These are phyloP conservation scores for Antigone vipio DNA, from an alignment of 2,113 vertebrate species.

Conservation along the genomic window DNA sequence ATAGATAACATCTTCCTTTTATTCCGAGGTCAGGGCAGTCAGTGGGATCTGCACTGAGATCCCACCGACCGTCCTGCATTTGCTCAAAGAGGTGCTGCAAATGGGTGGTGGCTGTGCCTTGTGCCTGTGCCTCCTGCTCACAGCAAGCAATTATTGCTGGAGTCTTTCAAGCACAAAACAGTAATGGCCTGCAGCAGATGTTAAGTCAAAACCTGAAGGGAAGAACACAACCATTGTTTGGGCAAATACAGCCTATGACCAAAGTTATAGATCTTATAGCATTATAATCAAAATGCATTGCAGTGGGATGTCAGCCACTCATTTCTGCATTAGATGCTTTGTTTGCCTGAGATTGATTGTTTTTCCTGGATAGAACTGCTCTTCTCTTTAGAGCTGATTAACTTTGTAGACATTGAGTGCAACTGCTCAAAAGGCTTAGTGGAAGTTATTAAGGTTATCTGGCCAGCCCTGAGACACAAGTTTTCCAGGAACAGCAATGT, in stretches of 20 bases:
- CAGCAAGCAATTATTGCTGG: accelerated
- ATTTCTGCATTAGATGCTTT: neutral
- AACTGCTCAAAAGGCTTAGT: neutral
- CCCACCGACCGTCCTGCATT: neutral
- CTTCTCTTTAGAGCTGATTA: neutral
- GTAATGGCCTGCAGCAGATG: neutral
- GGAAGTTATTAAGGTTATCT: neutral
- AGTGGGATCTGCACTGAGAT: neutral
- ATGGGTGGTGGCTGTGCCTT: neutral
- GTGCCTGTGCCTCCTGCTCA: neutral
- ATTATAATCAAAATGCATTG: neutral
- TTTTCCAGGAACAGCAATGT: neutral
- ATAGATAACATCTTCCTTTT: neutral
- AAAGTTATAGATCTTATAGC: neutral
- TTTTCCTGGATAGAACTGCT: neutral
- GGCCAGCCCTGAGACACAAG: neutral
- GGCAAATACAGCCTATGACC: neutral
- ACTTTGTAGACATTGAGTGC: neutral
- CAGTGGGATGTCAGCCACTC: neutral
- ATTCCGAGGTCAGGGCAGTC: neutral
- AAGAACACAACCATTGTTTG: neutral
- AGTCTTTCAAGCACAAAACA: neutral
- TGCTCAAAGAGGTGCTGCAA: neutral
- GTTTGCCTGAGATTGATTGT: neutral
- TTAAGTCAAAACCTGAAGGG: neutral